Evolutionary conservation across 1,140 invertebrate genomes (phyloP).

Genomic region (Oncopeltus fasciatus): DNA sequence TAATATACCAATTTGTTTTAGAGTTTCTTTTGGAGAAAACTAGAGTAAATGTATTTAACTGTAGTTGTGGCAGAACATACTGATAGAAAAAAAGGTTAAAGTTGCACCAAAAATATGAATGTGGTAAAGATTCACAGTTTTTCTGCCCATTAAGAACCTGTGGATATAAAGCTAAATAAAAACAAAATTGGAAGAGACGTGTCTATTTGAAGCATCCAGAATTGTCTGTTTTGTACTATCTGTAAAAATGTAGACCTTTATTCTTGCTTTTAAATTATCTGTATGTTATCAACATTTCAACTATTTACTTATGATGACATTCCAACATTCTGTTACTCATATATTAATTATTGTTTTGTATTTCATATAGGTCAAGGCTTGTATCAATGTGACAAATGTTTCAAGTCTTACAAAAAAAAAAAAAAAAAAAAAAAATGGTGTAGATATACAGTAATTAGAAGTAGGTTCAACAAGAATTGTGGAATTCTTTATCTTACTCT

Average conservation of each 20-base stretch:
- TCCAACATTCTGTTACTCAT: no score
- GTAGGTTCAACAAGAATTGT: no score
- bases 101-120: constrained; percentile 32
- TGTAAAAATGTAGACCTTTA: neutral
- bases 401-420: neutral
- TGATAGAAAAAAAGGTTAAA: constrained; percentile 40
- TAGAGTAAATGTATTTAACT: constrained; percentile 15
- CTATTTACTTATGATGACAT: no score
- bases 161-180: constrained; percentile 31
- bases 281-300: no score
- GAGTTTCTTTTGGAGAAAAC: constrained; percentile 1
- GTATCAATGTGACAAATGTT: no score
- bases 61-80: constrained; percentile 30
- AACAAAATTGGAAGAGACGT: constrained; percentile 35
- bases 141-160: constrained; percentile 42
- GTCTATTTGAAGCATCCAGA: constrained; percentile 28
- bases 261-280: no score
- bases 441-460: no score
- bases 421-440: no score
- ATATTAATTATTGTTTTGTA: no score
- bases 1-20: neutral
- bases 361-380: no score
- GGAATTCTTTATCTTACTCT: no score
- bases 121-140: constrained; percentile 38
- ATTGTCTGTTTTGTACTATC: neutral